A percentile compares a stretch with the other conserved stretches of the same genome.
phyloP scores from a whole-genome alignment of 2,888 invertebrate genomes.

The Liodrosophila aerea region DNA sequence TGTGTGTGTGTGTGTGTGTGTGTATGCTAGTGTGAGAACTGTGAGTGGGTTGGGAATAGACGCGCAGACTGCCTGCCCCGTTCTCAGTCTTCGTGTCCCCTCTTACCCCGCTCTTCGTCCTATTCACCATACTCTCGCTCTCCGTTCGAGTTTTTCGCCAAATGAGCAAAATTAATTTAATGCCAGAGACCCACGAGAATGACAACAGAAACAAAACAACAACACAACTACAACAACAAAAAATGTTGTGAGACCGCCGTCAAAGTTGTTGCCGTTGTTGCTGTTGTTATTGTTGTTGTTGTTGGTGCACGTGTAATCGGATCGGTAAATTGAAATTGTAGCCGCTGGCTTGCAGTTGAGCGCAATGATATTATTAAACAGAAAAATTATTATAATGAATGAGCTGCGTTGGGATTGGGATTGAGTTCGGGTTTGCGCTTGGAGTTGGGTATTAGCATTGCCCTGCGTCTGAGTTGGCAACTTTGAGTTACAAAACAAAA shows the following conservation, averaged over 20 bases:
- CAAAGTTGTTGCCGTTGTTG: constrained; percentile 17
- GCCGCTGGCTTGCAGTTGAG: constrained; percentile 72
- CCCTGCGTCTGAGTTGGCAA: constrained; percentile 4
- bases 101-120: constrained; percentile 32
- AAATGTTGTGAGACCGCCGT: constrained; percentile 41
- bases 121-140: constrained; percentile 5
- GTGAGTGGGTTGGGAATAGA: constrained; percentile 51
- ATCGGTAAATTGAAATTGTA: constrained; percentile 75
- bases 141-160: constrained; percentile 48
- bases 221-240: constrained; percentile 19
- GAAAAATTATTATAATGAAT: constrained; percentile 75
- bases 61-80: constrained; percentile 48
- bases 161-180: constrained; percentile 78
- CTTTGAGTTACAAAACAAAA: no score
- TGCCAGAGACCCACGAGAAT: constrained; percentile 59
- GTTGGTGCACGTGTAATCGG: constrained; percentile 73
- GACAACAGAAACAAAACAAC: constrained; percentile 47
- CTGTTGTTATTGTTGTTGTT: constrained; percentile 27
- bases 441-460: constrained; percentile 9
- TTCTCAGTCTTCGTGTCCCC: constrained; percentile 31
- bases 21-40: constrained; percentile 17
- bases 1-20: constrained; percentile 6
- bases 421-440: constrained; percentile 26
- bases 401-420: constrained; percentile 51
- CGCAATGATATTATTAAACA: constrained; percentile 75